Base-by-base conservation (phyloP, 30 jellyfish, hydroid and myxozoan genomes). In the Nemopilema nomurai region DNA sequence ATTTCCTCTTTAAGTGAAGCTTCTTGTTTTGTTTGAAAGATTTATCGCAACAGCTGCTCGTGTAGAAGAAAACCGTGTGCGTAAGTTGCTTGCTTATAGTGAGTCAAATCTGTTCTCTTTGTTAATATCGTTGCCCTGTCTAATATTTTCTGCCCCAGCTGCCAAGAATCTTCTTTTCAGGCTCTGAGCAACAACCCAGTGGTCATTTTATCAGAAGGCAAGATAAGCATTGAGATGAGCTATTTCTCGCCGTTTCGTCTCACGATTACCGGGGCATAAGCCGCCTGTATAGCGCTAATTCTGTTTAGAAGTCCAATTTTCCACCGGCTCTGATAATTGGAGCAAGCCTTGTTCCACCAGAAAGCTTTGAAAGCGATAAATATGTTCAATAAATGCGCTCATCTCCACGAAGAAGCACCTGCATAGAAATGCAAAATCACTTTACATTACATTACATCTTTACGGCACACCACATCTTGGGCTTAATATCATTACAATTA, bases 371-470 rank as follows among this genome's bases (percentile, higher is more conserved):
- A 49, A 81, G 94, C 63, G 81, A 79, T 3, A 89, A 80, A 75
- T 89, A 89, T 63, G 67, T 67, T 90, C 93, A 89, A 67, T 80
- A 75, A 73, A 89, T 89, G 23, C 97, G 93, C 64, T 89, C 97
- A 64, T 82, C 82, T 0, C 97, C 93, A 64, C 97, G 90, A 25
- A 89, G 81, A 72, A 92, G 97, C 63, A 89, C 90, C 97, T 89
- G 80, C 23, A 71, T n/a, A 76, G n/a, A 25, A n/a, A 27, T 21
- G 49, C 82, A 30, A 72, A 53, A 51, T 8, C 72, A 53, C 8
- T 31, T 32, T 6, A 0, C 20, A 27, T 28, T 17, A 26, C 16
- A 18, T 31, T 18, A 69, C 51, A 31, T 6, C 49, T 18, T 8
- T 20, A 67, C 77, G 72, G 29, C 26, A 63, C 72, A 63, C 13